These are phyloP conservation scores for Rattus norvegicus DNA, from an alignment of 2,113 vertebrate species.

Conservation along the genomic window DNA sequence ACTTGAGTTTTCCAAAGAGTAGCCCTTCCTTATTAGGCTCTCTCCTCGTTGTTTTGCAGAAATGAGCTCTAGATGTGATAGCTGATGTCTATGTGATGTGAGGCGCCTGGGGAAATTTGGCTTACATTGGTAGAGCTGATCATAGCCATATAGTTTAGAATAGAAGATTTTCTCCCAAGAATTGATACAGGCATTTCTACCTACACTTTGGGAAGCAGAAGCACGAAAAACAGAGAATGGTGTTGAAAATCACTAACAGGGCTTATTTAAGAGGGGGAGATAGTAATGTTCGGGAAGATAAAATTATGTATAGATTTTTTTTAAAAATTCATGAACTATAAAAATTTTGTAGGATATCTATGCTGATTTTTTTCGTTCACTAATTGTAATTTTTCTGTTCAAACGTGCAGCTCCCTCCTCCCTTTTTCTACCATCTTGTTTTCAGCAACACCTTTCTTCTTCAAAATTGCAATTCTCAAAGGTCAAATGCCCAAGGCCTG, in stretches of 20 bases:
- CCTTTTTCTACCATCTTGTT: background rate
- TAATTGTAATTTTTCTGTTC: conserved; percentile 25
- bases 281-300: background rate
- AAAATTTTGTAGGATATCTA: conserved; percentile 9
- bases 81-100: background rate
- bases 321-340: background rate
- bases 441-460: conserved; percentile 45
- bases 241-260: conserved; percentile 45
- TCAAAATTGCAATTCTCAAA: conserved; percentile 40
- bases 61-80: conserved; percentile 17
- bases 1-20: background rate
- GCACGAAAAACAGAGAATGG: background rate
- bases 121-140: conserved; percentile 32
- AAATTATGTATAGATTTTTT: conserved; percentile 16
- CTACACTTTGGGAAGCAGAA: conserved; percentile 56
- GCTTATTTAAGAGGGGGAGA: background rate
- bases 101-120: background rate
- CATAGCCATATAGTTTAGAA: conserved; percentile 53
- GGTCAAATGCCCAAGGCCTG: conserved; percentile 29
- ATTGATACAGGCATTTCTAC: conserved; percentile 49
- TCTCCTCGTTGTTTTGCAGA: background rate
- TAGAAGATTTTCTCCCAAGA: conserved; percentile 48
- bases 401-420: background rate
- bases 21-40: background rate
- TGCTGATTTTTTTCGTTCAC: background rate